These are phyloP conservation scores for Diplolepis rosae DNA, from an alignment of 2,888 invertebrate genomes.

Conservation along the genomic window DNA sequence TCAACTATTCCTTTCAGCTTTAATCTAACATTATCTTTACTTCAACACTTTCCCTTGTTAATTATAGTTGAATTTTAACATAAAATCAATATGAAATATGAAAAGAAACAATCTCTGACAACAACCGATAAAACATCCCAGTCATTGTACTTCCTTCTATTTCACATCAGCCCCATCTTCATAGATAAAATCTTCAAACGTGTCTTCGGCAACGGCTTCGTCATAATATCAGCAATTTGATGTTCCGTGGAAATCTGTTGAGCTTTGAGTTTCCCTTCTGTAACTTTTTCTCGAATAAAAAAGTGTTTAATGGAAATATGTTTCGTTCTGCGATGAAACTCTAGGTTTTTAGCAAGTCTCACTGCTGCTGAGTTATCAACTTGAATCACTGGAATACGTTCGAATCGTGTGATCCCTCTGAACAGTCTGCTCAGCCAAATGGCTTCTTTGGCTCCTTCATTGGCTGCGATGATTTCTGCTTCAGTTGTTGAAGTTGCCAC, in stretches of 20 bases:
- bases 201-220: slow-evolving; percentile 33
- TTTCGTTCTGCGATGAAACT: slow-evolving; percentile 60
- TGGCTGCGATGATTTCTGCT: slow-evolving; percentile 60
- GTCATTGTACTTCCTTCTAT: not conserved
- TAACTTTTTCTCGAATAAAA: slow-evolving; percentile 21
- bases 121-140: no score
- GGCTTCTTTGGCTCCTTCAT: slow-evolving; percentile 56
- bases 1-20: no score
- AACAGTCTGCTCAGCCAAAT: slow-evolving; percentile 61
- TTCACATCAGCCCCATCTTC: slow-evolving; percentile 40
- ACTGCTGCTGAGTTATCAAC: slow-evolving; percentile 59
- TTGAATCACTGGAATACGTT: slow-evolving; percentile 51
- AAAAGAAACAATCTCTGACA: no score
- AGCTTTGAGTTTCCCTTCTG: not conserved
- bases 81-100: no score
- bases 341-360: slow-evolving; percentile 58
- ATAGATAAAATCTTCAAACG: slow-evolving; percentile 39
- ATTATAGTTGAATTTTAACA: no score
- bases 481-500: slow-evolving; percentile 56
- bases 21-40: no score
- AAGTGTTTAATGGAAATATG: slow-evolving; percentile 53
- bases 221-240: slow-evolving; percentile 15
- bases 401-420: slow-evolving; percentile 47
- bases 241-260: not conserved
- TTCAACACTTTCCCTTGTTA: no score